Percentiles rank a stretch among this genome's conserved stretches.
These are phyloP conservation scores for Silurus asotus DNA, from an alignment of 2,113 vertebrate species.

Conservation along the genomic window DNA sequence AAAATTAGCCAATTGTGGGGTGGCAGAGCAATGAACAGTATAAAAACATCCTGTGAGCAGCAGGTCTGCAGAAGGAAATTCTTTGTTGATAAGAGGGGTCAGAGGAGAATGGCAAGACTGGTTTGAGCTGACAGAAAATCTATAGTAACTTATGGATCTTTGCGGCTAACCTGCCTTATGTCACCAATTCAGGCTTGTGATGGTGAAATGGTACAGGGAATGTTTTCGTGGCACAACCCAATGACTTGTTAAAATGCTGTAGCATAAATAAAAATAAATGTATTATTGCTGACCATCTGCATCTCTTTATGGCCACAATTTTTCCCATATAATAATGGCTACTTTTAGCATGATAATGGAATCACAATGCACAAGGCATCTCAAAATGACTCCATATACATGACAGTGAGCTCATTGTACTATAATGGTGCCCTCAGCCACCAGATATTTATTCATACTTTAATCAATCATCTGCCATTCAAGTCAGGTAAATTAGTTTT, in stretches of 20 bases:
- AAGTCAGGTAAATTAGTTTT: background rate
- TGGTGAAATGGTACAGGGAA: background rate
- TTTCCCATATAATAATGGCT: background rate
- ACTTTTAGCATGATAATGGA: background rate
- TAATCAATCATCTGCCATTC: background rate
- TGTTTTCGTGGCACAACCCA: background rate
- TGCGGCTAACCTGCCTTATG: background rate
- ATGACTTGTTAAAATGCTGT: no score
- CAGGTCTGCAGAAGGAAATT: background rate
- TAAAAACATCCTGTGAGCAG: background rate
- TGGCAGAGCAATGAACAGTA: no score
- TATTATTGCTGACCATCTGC: background rate
- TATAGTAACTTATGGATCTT: background rate
- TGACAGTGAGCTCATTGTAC: background rate
- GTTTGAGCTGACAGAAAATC: background rate
- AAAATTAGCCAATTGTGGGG: no score
- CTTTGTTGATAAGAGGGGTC: background rate
- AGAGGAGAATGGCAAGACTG: no score
- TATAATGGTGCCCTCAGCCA: background rate
- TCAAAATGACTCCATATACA: background rate
- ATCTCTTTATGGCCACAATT: background rate
- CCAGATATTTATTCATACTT: background rate
- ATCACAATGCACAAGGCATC: background rate
- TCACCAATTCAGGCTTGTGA: background rate
- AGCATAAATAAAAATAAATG: no score